Conservation (phyloP, 1,140 invertebrate genomes). For the Teleogryllus occipitalis region DNA sequence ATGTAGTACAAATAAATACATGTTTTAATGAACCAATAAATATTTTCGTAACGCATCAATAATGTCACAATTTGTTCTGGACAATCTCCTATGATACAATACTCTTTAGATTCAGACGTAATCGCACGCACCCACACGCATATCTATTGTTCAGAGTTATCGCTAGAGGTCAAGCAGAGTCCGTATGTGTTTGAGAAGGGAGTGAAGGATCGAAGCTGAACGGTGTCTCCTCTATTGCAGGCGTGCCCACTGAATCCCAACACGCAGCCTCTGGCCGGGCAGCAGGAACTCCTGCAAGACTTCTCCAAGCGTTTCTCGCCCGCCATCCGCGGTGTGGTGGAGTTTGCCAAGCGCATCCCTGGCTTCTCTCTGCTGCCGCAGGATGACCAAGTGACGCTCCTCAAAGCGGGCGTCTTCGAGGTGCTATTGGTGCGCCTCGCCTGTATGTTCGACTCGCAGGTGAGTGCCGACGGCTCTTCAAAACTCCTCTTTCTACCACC, state of each 20-base stretch:
- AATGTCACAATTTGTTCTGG: no score
- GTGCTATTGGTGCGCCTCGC: slow-evolving; percentile 85
- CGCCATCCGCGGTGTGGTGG: slow-evolving; percentile 92
- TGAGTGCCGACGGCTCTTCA: slow-evolving; percentile 16
- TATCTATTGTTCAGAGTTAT: no score
- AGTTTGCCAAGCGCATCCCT: slow-evolving; percentile 95
- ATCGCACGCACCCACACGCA: no score
- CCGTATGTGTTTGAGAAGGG: no score
- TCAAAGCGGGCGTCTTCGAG: slow-evolving; percentile 94
- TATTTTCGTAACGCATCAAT: no score
- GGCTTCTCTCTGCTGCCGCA: slow-evolving; percentile 90
- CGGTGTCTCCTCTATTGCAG: slow-evolving; percentile 55
- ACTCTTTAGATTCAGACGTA: no score
- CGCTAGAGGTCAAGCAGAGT: no score
- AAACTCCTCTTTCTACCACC: neutral
- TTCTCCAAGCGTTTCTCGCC: slow-evolving; percentile 91
- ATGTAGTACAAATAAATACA: no score
- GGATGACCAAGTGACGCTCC: slow-evolving; percentile 92
- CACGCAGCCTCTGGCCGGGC: slow-evolving; percentile 66
- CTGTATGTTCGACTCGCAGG: slow-evolving; percentile 84
- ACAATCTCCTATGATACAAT: no score
- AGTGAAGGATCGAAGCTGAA: no score
- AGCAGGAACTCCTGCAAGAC: slow-evolving; percentile 73
- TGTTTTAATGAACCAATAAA: no score
- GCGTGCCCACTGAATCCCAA: slow-evolving; percentile 92